A percentile compares a stretch with the other conserved stretches of the same genome.
Evolutionary conservation across 2,797 vertebrate genomes (phyloP).

Genomic region (Garrulus glandarius): DNA sequence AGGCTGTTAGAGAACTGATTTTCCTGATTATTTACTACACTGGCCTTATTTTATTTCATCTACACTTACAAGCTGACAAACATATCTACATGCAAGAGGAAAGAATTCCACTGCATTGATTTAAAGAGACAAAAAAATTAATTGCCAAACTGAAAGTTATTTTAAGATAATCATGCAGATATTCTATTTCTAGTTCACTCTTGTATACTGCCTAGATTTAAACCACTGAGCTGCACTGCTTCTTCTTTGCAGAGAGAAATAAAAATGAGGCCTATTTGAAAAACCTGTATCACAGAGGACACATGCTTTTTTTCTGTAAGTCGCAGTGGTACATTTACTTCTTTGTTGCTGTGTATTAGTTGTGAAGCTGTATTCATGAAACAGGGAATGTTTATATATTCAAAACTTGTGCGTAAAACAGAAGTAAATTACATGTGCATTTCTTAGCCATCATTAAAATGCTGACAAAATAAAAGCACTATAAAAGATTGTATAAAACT

Average conservation of each 20-base stretch:
- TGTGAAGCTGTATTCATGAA: not conserved
- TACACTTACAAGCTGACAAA: not conserved
- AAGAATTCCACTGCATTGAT: not conserved
- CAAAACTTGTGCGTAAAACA: not conserved
- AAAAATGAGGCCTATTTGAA: not conserved
- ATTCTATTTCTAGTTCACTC: not conserved
- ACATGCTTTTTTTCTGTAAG: not conserved
- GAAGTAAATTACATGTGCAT: not conserved
- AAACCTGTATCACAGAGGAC: not conserved
- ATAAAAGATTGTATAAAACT: constrained; percentile 14
- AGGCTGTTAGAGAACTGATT: not conserved
- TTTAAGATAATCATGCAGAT: not conserved
- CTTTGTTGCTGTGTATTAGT: not conserved
- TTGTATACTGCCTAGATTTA: not conserved
- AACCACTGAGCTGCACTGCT: not conserved
- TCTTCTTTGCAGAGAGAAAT: not conserved
- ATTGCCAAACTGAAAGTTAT: not conserved
- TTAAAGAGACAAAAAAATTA: not conserved
- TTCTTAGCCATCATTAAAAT: constrained; percentile 3
- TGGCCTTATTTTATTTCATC: not conserved
- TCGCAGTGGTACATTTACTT: not conserved
- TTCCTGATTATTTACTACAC: not conserved
- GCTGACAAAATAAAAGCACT: not conserved
- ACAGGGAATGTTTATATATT: not conserved
- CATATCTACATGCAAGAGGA: not conserved